phyloP scores from a whole-genome alignment of 2,113 vertebrate genomes.

The Nothoprocta perdicaria region DNA sequence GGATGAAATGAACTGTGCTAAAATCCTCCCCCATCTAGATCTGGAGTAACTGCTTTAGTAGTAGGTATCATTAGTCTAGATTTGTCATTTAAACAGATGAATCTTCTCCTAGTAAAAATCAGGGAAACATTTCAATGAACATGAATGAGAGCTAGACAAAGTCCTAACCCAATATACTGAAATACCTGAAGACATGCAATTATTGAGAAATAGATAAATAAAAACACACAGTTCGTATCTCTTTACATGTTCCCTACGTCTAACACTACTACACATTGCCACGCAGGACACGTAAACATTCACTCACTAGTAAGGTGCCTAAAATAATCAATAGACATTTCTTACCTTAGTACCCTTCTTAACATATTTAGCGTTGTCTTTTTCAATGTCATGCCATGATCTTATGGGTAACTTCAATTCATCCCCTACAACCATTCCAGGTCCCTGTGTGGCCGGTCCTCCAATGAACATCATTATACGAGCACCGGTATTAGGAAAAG shows the following conservation, averaged over 20 bases:
- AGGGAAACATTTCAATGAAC: neutral
- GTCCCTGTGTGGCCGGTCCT: constrained; percentile 94
- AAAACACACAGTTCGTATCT: neutral
- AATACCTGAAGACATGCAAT: neutral
- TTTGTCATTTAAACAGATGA: neutral
- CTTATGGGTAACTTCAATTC: constrained; percentile 95
- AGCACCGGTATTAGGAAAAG: constrained; percentile 95
- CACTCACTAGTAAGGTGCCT: neutral
- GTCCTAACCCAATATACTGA: neutral
- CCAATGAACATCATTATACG: constrained; percentile 98
- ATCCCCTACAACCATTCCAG: constrained; percentile 98
- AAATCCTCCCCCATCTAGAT: neutral
- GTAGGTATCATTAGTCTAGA: neutral
- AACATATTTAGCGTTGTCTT: constrained; percentile 97
- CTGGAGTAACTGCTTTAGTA: neutral
- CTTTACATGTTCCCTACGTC: neutral
- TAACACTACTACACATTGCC: neutral
- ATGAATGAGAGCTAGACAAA: neutral
- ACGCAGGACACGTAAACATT: neutral
- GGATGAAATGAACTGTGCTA: neutral
- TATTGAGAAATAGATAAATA: neutral
- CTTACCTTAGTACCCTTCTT: constrained; percentile 97
- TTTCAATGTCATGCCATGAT: constrained; percentile 98
- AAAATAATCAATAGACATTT: neutral
- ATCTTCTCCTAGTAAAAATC: neutral